These are phyloP conservation scores for Paratilapia polleni DNA, from an alignment of 2,113 vertebrate species.

Conservation along the genomic window DNA sequence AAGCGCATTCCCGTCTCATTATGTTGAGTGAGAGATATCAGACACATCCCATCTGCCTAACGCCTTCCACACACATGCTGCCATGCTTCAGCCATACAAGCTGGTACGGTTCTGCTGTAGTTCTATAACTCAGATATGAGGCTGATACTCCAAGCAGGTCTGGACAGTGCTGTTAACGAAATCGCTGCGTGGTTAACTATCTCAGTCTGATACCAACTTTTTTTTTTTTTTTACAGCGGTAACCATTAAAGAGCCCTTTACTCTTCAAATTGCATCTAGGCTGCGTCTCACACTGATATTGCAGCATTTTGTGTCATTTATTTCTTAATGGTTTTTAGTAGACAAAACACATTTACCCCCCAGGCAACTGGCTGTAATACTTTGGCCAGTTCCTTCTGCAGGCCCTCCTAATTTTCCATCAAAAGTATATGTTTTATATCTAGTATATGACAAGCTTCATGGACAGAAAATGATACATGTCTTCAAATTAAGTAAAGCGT, in stretches of 20 bases:
- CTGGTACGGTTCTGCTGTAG: conserved; percentile 27
- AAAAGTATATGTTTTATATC: too few species aligned
- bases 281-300: conserved; percentile 28
- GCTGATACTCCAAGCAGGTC: background rate
- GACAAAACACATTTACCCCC: conserved; percentile 24
- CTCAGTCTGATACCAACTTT: background rate
- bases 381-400: conserved; percentile 23
- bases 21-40: conserved; percentile 76
- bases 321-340: conserved; percentile 31
- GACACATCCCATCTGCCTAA: conserved; percentile 78
- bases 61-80: conserved; percentile 64
- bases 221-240: background rate
- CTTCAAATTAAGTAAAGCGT: background rate
- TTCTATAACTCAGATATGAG: conserved; percentile 23
- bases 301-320: conserved; percentile 16
- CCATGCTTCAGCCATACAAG: conserved; percentile 59
- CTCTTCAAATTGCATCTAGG: background rate
- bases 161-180: background rate
- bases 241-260: background rate
- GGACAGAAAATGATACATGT: background rate
- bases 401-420: conserved; percentile 14
- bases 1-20: conserved; percentile 74
- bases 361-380: conserved; percentile 15
- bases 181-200: conserved; percentile 34
- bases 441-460: background rate